A percentile compares a stretch with the other conserved stretches of the same genome.
phyloP scores from a whole-genome alignment of 2,113 vertebrate species.

The Nothobranchius furzeri region DNA sequence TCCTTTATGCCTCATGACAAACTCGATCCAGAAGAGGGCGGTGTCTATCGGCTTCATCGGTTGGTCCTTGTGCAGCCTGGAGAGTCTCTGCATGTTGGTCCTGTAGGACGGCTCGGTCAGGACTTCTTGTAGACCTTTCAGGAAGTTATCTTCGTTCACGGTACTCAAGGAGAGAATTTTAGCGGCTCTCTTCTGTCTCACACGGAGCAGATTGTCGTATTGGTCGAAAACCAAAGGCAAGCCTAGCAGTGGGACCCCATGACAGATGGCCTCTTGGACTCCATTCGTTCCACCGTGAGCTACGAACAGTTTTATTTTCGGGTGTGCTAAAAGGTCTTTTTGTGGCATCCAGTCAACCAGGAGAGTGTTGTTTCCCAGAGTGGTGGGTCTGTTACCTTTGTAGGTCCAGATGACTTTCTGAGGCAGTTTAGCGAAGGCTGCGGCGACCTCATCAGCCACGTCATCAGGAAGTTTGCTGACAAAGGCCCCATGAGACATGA shows the following conservation, averaged over 20 bases:
- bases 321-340: constrained; percentile 76
- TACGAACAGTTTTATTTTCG: constrained; percentile 68
- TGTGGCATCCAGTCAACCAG: constrained; percentile 76
- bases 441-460: constrained; percentile 59
- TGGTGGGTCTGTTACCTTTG: constrained; percentile 48
- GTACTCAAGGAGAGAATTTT: constrained; percentile 41
- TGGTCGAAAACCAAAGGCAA: constrained; percentile 36
- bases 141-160: constrained; percentile 55
- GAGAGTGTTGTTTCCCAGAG: constrained; percentile 74
- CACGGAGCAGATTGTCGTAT: constrained; percentile 68
- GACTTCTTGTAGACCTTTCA: constrained; percentile 67
- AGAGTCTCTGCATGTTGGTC: constrained; percentile 76
- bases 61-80: constrained; percentile 71
- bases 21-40: constrained; percentile 79
- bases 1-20: constrained; percentile 78
- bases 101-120: constrained; percentile 71
- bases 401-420: constrained; percentile 78
- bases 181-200: constrained; percentile 64
- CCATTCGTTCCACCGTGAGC: constrained; percentile 79
- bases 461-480: constrained; percentile 56
- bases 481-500: constrained; percentile 76
- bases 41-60: constrained; percentile 64
- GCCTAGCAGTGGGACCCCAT: constrained; percentile 69
- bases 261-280: constrained; percentile 73
- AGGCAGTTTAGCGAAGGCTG: constrained; percentile 69